Conservation (phyloP, 53 echinoderm and acorn worm genomes). For the Arbacia lixula region DNA sequence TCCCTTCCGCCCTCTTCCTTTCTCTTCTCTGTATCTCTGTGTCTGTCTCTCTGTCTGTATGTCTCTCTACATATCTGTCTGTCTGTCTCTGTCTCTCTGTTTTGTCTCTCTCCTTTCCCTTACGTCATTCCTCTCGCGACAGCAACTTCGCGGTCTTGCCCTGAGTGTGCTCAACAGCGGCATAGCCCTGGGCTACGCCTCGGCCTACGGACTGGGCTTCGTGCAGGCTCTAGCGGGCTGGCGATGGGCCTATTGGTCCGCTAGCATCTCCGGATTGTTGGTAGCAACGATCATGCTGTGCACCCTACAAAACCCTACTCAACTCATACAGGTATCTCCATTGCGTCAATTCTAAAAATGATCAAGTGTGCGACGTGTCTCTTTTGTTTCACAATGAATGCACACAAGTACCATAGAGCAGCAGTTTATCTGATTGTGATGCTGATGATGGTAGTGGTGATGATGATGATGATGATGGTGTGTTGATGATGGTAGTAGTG, state of each 20-base stretch:
- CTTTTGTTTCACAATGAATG: too few relatives aligned
- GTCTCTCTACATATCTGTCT: background rate
- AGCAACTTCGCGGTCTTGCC: constrained; percentile 33
- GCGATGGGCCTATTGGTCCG: constrained; percentile 44
- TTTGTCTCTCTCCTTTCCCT: background rate
- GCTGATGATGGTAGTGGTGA: too few relatives aligned
- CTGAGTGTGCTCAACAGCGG: constrained; percentile 25
- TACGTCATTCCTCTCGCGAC: background rate
- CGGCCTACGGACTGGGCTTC: constrained; percentile 38
- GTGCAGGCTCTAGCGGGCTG: constrained; percentile 29
- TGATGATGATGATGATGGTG: too few relatives aligned
- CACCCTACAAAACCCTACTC: constrained; percentile 30
- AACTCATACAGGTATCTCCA: constrained; percentile 13
- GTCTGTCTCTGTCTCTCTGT: background rate
- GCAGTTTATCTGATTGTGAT: too few relatives aligned
- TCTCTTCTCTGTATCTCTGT: background rate
- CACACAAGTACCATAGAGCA: too few relatives aligned
- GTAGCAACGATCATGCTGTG: constrained; percentile 14
- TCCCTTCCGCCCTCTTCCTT: background rate
- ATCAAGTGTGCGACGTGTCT: too few relatives aligned
- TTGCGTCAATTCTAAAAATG: too few relatives aligned
- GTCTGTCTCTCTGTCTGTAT: background rate
- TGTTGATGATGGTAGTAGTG: too few relatives aligned
- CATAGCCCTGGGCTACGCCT: constrained; percentile 9
- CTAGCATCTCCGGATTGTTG: constrained; percentile 20